Conservation (phyloP, 2,113 vertebrate species). For the Chamaetylas fuelleborni region DNA sequence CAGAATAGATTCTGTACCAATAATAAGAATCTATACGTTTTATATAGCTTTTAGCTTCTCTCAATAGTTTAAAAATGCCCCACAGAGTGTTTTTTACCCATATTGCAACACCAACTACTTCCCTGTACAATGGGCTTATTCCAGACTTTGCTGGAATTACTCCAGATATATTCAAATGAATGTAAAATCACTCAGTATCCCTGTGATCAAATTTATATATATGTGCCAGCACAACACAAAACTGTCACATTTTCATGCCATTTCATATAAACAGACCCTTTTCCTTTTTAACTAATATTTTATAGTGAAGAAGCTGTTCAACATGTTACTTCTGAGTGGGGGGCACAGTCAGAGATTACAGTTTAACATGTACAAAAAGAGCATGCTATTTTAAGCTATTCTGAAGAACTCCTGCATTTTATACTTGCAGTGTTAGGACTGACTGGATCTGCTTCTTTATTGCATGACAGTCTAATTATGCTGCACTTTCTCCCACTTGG, state of each 20-base stretch:
- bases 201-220: neutral
- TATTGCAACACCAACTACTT: neutral
- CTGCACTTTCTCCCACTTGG: constrained; percentile 20
- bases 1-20: neutral
- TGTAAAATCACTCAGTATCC: neutral
- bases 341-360: neutral
- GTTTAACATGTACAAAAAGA: neutral
- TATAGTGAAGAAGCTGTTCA: neutral
- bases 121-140: neutral
- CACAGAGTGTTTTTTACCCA: neutral
- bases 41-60: neutral
- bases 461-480: neutral
- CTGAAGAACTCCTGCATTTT: neutral
- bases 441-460: neutral
- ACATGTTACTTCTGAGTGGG: neutral
- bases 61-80: neutral
- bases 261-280: neutral
- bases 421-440: neutral
- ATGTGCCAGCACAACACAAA: neutral
- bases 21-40: neutral
- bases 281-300: neutral
- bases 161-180: neutral
- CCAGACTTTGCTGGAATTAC: neutral
- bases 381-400: neutral
- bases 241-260: neutral